These are phyloP conservation scores for Uromys caudimaculatus DNA, from an alignment of 2,797 vertebrate genomes.

Conservation along the genomic window DNA sequence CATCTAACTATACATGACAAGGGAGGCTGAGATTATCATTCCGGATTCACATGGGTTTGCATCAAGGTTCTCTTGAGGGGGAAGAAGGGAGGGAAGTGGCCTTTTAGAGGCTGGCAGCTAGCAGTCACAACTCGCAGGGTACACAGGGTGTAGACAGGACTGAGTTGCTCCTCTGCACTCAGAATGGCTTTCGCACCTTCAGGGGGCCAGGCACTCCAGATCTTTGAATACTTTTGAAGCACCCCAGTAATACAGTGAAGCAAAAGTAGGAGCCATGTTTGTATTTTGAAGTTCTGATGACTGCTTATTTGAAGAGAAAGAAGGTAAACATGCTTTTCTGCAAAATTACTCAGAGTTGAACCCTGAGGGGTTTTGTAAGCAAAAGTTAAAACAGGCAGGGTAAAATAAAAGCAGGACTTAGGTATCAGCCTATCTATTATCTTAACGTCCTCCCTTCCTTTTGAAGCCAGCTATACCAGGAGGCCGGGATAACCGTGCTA, in stretches of 20 bases:
- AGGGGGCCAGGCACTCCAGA: background rate
- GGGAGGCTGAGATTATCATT: background rate
- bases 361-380: background rate
- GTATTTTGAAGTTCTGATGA: background rate
- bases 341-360: background rate
- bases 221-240: background rate
- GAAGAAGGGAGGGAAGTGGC: background rate
- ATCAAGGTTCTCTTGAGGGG: background rate
- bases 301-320: background rate
- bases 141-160: background rate
- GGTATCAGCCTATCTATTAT: background rate
- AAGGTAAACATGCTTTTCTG: background rate
- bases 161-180: too few species aligned
- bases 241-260: background rate
- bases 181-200: too few species aligned
- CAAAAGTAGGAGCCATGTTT: background rate
- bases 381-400: background rate
- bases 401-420: slow-evolving; percentile 43
- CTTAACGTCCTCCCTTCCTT: background rate
- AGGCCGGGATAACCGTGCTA: background rate
- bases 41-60: background rate
- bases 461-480: background rate
- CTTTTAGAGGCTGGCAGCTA: too few species aligned
- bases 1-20: background rate
- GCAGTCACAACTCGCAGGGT: too few species aligned